Evolutionary conservation across 2,113 vertebrate genomes (phyloP), one percentile per base, ranked within the genome.

Genomic region (Tachycineta bicolor): DNA sequence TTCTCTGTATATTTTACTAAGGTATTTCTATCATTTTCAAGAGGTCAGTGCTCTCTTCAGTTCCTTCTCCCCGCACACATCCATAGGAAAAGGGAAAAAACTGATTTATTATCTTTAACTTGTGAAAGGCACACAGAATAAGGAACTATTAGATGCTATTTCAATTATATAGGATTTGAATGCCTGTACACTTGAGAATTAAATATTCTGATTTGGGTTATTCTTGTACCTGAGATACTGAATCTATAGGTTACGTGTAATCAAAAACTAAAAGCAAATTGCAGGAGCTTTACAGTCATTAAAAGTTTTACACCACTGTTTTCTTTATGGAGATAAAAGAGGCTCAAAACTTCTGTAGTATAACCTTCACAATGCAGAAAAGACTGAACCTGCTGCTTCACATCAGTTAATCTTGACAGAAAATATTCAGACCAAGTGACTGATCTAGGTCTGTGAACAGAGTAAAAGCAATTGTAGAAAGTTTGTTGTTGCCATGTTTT

Each of bases 401-500:
- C 34, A 75, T n/a, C 22, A 68, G 26, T 37, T 34, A 39, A 44
- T 37, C 79, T 44, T 71, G 50, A 70, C 56, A 94, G 60, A 70
- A 82, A 87, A 77, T 26, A 73, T 12, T 21, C 43, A 90, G 58
- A 69, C 46, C 50, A 39, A 69, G 64, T 25, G 75, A 59, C 41
- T 47, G 58, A 90, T 58, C 55, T 73, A 50, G 29, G 33, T 16
- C 4, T 46, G 23, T 18, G 60, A 94, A 77, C 11, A 73, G 63
- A 89, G 56, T 63, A 92, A 92, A 86, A 94, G 79, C 68, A 91
- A 70, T 14, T 75, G 46, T 1, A 78, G 17, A 74, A 95, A 95
- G 90, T 96, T 93, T 95, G 90, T 88, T 96, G 90, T 95, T 95
- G 80, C 69, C 73, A 60, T 95, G 89, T 96, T 94, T 96, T 96